A percentile compares a stretch with the other conserved stretches of the same genome.
These are phyloP conservation scores for Ceraclea dissimilis DNA, from an alignment of 2,888 invertebrate genomes.

Conservation along the genomic window DNA sequence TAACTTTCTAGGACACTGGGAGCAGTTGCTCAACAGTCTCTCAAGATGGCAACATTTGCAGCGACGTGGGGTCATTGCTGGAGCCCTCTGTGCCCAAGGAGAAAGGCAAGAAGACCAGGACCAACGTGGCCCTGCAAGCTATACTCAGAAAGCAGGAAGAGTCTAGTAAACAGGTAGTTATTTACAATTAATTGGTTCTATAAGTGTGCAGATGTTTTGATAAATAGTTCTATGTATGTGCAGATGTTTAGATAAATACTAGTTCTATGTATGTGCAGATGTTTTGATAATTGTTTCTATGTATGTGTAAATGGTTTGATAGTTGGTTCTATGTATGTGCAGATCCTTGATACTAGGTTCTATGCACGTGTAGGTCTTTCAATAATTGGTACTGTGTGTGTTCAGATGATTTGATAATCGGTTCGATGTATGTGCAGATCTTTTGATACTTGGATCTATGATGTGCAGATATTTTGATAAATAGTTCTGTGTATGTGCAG, in stretches of 20 bases:
- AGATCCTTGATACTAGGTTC: no score
- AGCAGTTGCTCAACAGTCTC: slow-evolving; percentile 25
- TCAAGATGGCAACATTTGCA: slow-evolving; percentile 27
- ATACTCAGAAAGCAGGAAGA: slow-evolving; percentile 66
- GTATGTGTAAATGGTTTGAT: no score
- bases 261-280: neutral
- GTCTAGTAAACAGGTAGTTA: slow-evolving; percentile 55
- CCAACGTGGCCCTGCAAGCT: slow-evolving; percentile 75
- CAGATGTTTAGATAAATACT: neutral
- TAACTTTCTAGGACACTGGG: slow-evolving; percentile 19
- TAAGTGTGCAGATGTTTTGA: no score
- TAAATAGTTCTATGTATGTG: slow-evolving; percentile 2
- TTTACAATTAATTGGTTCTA: neutral
- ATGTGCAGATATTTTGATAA: no score
- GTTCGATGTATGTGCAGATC: no score
- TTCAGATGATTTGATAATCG: no score
- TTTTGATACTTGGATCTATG: no score
- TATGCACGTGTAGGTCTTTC: no score
- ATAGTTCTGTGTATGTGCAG: no score
- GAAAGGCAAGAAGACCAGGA: slow-evolving; percentile 48
- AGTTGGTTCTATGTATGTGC: no score
- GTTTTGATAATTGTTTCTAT: no score
- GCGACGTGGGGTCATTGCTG: slow-evolving; percentile 22
- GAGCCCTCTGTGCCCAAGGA: slow-evolving; percentile 27
- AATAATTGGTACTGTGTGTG: no score